These are phyloP conservation scores for Phragmatobia fuliginosa DNA, from an alignment of 2,888 invertebrate genomes.

Conservation along the genomic window DNA sequence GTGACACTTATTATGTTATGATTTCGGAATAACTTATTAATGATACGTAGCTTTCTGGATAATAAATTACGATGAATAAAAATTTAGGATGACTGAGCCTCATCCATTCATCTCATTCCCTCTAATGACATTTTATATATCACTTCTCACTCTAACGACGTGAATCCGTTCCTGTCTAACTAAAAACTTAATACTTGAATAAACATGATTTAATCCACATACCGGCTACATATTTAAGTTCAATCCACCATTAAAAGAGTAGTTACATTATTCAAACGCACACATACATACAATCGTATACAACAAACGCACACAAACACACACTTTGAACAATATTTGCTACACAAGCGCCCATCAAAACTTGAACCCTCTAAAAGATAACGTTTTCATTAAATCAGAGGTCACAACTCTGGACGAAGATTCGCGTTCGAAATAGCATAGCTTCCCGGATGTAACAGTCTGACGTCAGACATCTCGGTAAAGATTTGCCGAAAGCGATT, in stretches of 20 bases:
- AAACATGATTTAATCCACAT: neutral
- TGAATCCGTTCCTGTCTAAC: neutral
- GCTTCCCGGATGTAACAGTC: conserved; percentile 80
- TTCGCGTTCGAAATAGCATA: conserved; percentile 74
- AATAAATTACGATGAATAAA: neutral
- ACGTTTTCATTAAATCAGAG: conserved; percentile 24
- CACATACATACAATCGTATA: conserved; percentile 4
- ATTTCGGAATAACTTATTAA: neutral
- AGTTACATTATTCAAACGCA: conserved; percentile 29
- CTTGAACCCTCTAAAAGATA: conserved; percentile 32
- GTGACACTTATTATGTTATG: neutral
- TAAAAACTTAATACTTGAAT: conserved; percentile 1
- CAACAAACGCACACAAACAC: conserved; percentile 9
- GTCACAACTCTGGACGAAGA: conserved; percentile 47
- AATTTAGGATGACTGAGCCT: neutral
- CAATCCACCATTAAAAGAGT: conserved; percentile 39
- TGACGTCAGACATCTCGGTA: conserved; percentile 80
- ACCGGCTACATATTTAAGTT: conserved; percentile 8
- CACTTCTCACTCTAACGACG: neutral
- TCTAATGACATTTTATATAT: neutral
- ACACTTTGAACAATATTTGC: conserved; percentile 34
- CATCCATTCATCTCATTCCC: neutral
- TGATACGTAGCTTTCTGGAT: neutral
- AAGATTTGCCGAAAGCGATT: conserved; percentile 67
- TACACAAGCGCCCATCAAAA: conserved; percentile 44